A percentile compares a stretch with the other conserved stretches of the same genome.
These are phyloP conservation scores for Crotalus tigris DNA, from an alignment of 2,113 vertebrate species.

Conservation along the genomic window DNA sequence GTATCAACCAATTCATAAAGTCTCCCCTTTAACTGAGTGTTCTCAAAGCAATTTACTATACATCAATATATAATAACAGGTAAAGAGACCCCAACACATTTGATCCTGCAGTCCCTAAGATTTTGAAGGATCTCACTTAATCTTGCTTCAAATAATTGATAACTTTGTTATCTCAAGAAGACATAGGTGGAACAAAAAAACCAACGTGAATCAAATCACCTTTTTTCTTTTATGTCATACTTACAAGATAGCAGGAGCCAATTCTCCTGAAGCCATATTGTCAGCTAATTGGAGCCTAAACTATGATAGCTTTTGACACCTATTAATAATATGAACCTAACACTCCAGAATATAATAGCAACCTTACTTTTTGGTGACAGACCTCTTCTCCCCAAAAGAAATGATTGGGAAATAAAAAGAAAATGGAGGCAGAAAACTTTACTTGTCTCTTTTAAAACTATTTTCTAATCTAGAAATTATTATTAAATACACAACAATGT, in stretches of 20 bases:
- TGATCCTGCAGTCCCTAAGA: not conserved
- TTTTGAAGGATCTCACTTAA: not conserved
- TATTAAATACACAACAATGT: not conserved
- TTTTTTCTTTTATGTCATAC: not conserved
- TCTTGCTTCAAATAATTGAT: not conserved
- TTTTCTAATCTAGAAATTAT: not conserved
- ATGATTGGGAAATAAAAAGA: not conserved
- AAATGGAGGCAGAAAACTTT: not conserved
- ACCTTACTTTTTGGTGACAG: not conserved
- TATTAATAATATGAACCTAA: not conserved
- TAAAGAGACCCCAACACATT: not conserved
- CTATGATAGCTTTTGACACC: not conserved
- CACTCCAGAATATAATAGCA: not conserved
- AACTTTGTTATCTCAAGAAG: not conserved
- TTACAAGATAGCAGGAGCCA: not conserved
- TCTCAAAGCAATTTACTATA: not conserved
- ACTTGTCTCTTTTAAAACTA: not conserved
- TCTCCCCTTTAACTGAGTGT: not conserved
- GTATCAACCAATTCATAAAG: not conserved
- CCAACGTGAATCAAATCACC: not conserved
- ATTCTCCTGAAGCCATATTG: not conserved
- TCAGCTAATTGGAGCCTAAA: not conserved
- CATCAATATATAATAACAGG: not conserved
- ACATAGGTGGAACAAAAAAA: not conserved
- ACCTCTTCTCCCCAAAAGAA: fast-evolving